Evolutionary conservation across 2,888 invertebrate genomes (phyloP).

Genomic region (Leptinotarsa peninsularis): DNA sequence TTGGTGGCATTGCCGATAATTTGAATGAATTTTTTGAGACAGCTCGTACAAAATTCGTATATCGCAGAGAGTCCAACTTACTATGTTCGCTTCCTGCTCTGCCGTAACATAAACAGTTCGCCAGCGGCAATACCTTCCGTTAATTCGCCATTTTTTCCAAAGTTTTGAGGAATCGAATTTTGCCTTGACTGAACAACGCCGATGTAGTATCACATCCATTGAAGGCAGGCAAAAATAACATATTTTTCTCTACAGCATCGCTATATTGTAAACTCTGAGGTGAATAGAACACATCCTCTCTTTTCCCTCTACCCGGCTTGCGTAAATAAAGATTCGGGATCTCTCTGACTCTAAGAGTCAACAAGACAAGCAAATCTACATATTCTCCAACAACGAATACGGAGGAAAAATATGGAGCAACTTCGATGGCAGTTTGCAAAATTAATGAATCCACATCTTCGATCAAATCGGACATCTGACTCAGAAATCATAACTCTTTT

Average conservation of each 20-base stretch:
- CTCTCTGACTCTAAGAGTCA: not conserved
- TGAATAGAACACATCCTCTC: slow-evolving; percentile 4
- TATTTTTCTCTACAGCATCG: not conserved
- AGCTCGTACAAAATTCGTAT: not conserved
- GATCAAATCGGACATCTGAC: not conserved
- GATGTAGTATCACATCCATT: not conserved
- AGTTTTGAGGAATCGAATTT: not conserved
- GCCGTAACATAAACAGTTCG: not conserved
- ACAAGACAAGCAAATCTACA: slow-evolving; percentile 34
- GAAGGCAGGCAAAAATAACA: not conserved
- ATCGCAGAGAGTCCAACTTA: not conserved
- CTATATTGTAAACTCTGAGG: not conserved
- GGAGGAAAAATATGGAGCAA: slow-evolving; percentile 26
- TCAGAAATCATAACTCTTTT: not conserved
- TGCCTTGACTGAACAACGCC: slow-evolving; percentile 7
- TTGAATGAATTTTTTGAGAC: not conserved
- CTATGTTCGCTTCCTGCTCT: not conserved
- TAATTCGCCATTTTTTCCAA: not conserved
- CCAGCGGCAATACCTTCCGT: not conserved
- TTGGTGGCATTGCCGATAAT: not conserved
- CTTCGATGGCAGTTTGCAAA: not conserved
- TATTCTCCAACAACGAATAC: slow-evolving; percentile 39
- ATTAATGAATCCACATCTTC: not conserved
- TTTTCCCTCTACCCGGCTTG: slow-evolving; percentile 27
- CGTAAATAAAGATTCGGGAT: slow-evolving; percentile 9